A percentile compares a stretch with the other conserved stretches of the same genome.
These are phyloP conservation scores for Drosophila tristis DNA, from an alignment of 1,140 invertebrate genomes.

Conservation along the genomic window DNA sequence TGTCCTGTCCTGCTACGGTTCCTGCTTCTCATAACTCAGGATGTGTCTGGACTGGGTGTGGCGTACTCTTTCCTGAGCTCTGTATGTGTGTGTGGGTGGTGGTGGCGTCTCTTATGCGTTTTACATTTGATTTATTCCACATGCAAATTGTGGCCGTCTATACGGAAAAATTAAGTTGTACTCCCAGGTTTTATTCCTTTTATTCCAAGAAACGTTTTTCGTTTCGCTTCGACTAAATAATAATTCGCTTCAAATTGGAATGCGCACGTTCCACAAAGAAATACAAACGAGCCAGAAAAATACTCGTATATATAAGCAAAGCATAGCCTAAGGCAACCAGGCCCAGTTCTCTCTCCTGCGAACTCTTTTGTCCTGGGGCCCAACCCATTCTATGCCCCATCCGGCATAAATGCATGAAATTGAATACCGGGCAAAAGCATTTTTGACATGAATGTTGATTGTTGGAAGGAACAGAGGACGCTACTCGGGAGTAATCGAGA, in stretches of 20 bases:
- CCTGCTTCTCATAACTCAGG: slow-evolving; percentile 40
- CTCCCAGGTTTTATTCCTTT: slow-evolving; percentile 39
- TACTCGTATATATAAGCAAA: slow-evolving; percentile 24
- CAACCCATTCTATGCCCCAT: slow-evolving; percentile 24
- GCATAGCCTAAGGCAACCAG: slow-evolving; percentile 49
- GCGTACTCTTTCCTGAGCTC: not conserved
- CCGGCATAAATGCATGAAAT: slow-evolving; percentile 75
- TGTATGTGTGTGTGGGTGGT: too few relatives aligned
- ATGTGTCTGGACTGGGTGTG: slow-evolving; percentile 47
- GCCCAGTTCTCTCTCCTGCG: slow-evolving; percentile 14
- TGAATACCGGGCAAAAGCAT: slow-evolving; percentile 59
- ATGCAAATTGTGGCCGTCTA: slow-evolving; percentile 68
- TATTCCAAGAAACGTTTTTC: slow-evolving; percentile 36
- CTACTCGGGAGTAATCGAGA: slow-evolving; percentile 28
- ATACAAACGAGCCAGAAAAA: slow-evolving; percentile 40
- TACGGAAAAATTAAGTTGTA: slow-evolving; percentile 70
- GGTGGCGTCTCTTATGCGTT: slow-evolving; percentile 63
- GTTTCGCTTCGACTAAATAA: slow-evolving; percentile 54
- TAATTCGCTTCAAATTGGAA: slow-evolving; percentile 78
- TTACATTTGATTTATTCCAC: slow-evolving; percentile 77
- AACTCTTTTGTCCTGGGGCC: slow-evolving; percentile 49
- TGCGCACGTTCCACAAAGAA: slow-evolving; percentile 75
- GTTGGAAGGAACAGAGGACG: slow-evolving; percentile 34
- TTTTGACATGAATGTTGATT: slow-evolving; percentile 50
- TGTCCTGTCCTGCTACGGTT: slow-evolving; percentile 9